phyloP scores from a whole-genome alignment of 2,113 vertebrate genomes.

The Onychorhynchus coronatus region DNA sequence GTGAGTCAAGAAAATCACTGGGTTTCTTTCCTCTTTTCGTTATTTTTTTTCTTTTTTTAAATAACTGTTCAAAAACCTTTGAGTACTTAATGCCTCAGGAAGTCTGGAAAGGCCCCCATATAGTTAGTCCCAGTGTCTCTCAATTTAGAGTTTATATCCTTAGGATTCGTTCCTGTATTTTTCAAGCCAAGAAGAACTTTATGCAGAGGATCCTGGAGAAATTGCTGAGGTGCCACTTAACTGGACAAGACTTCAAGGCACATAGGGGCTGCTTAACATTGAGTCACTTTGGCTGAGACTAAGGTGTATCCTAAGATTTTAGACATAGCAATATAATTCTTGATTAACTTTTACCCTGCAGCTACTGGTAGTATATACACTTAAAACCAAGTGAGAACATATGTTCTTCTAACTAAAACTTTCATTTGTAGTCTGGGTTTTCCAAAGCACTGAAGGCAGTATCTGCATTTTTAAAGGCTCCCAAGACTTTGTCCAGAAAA shows the following conservation, averaged over 20 bases:
- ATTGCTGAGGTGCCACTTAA: too few relatives aligned
- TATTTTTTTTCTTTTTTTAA: neutral
- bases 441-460: neutral
- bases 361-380: neutral
- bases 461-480: neutral
- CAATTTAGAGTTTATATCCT: neutral
- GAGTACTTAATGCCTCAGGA: neutral
- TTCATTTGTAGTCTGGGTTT: neutral
- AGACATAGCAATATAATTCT: neutral
- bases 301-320: neutral
- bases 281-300: neutral
- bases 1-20: neutral
- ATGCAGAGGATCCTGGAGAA: neutral
- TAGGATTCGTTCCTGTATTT: neutral
- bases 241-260: neutral
- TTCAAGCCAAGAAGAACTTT: neutral
- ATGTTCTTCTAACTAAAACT: neutral
- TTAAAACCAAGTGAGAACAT: neutral
- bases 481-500: neutral
- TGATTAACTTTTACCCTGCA: constrained; percentile 17
- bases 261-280: neutral
- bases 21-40: neutral
- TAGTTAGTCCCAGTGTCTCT: neutral
- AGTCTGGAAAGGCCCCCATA: neutral
- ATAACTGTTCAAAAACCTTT: neutral